A percentile compares a stretch with the other conserved stretches of the same genome.
These are phyloP conservation scores for Scolopax bukidnonensis DNA, from an alignment of 2,797 vertebrate species.

Conservation along the genomic window DNA sequence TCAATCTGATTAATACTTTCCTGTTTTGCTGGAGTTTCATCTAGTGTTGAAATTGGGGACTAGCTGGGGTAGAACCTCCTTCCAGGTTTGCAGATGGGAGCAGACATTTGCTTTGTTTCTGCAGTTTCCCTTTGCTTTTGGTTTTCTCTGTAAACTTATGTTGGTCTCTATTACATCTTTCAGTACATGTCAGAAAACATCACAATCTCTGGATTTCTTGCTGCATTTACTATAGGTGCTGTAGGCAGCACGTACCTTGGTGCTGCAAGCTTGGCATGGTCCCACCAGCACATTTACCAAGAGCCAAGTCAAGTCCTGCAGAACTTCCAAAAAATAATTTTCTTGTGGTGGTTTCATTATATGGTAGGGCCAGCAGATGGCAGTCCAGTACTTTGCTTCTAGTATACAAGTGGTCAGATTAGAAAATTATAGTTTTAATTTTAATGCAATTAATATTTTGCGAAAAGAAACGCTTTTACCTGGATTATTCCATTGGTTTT, in stretches of 20 bases:
- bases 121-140: neutral
- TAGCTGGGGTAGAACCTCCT: neutral
- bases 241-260: neutral
- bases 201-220: neutral
- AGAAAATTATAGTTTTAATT: constrained; percentile 1
- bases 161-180: neutral
- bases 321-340: neutral
- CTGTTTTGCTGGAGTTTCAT: neutral
- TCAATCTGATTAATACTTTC: neutral
- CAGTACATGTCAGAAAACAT: fast-evolving
- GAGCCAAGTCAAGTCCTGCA: neutral
- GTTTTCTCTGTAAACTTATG: neutral
- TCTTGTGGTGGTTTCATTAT: neutral
- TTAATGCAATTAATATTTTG: neutral
- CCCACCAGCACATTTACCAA: fast-evolving
- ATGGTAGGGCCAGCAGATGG: constrained; percentile 73
- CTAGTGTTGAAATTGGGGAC: neutral
- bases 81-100: neutral
- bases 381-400: constrained; percentile 53
- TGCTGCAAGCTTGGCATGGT: neutral
- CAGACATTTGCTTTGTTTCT: neutral
- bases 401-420: neutral
- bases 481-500: neutral
- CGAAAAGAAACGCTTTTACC: constrained; percentile 10
- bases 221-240: neutral